These are phyloP conservation scores for Rhopalosiphum maidis DNA, from an alignment of 1,140 invertebrate species.

Conservation along the genomic window DNA sequence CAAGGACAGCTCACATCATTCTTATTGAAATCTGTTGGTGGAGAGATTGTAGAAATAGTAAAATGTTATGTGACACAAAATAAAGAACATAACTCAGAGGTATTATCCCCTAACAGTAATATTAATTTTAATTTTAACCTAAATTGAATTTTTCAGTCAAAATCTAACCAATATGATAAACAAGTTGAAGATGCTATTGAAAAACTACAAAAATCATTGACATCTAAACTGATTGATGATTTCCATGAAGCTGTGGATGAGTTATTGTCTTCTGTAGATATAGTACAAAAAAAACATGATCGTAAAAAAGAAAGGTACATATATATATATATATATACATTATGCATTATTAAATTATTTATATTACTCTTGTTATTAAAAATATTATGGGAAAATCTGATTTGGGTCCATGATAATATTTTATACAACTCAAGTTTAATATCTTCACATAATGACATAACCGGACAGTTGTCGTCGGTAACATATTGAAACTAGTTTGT, in stretches of 20 bases:
- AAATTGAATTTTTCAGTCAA: constrained; percentile 67
- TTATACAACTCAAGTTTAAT: no score
- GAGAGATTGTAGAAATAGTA: constrained; percentile 76
- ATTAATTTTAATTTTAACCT: not conserved
- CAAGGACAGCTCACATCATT: constrained; percentile 79
- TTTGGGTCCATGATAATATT: no score
- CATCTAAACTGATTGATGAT: constrained; percentile 72
- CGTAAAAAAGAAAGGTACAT: constrained; percentile 82
- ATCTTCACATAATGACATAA: no score
- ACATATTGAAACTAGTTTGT: no score
- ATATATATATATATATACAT: not conserved
- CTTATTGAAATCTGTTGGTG: constrained; percentile 81
- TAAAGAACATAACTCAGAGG: constrained; percentile 51
- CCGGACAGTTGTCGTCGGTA: no score
- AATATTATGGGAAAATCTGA: not conserved
- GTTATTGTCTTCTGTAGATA: constrained; percentile 73
- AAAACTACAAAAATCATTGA: constrained; percentile 71
- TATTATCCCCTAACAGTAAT: not conserved
- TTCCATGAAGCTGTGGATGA: constrained; percentile 78
- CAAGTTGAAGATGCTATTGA: constrained; percentile 71
- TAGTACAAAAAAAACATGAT: constrained; percentile 86
- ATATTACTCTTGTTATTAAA: not conserved
- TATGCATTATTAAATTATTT: constrained; percentile 36
- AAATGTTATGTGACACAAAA: constrained; percentile 46
- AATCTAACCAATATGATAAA: constrained; percentile 62